These are phyloP conservation scores for Uloborus diversus DNA, from an alignment of 1,140 invertebrate species.

Conservation along the genomic window DNA sequence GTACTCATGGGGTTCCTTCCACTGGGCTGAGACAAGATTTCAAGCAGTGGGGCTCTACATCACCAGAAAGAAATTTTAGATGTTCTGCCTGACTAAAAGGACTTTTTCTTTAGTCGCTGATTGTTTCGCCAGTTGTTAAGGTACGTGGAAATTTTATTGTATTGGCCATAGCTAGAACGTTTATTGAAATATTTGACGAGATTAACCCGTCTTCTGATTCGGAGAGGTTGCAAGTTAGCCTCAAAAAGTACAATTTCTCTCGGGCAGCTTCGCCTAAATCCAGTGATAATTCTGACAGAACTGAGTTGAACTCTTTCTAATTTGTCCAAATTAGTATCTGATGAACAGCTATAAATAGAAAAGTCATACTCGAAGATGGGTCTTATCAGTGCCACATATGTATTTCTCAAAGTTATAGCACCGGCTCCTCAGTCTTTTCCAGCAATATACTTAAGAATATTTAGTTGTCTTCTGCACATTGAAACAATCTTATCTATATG, in stretches of 20 bases:
- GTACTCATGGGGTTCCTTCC: no score
- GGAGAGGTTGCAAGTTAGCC: not conserved
- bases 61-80: no score
- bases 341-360: not conserved
- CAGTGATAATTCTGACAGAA: not conserved
- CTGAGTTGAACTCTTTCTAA: not conserved
- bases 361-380: not conserved
- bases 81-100: no score
- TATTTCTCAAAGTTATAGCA: not conserved
- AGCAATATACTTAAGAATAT: conserved; percentile 4
- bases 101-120: no score
- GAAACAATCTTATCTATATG: not conserved
- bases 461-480: not conserved
- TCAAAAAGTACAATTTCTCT: not conserved
- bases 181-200: not conserved
- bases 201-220: not conserved
- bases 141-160: not conserved
- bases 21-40: no score
- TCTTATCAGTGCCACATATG: not conserved
- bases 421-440: not conserved
- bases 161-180: not conserved
- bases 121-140: not conserved
- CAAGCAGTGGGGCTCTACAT: no score
- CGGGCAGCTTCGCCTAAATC: not conserved
- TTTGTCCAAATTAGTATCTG: not conserved